phyloP scores from a whole-genome alignment of 2,797 vertebrate genomes.

The Vipera ursinii region DNA sequence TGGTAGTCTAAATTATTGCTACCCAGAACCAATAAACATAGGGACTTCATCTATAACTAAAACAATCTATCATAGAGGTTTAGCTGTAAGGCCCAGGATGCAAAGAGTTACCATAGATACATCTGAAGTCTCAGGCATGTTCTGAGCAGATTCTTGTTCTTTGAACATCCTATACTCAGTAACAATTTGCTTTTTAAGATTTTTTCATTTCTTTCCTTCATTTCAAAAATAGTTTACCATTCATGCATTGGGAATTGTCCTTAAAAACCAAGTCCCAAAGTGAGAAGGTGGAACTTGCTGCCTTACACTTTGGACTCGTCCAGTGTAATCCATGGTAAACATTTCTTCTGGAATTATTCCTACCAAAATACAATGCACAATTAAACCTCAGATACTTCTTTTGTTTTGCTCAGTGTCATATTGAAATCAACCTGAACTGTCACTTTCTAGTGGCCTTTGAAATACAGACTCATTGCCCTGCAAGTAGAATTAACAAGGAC shows the following conservation, averaged over 20 bases:
- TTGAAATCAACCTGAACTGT: conserved; percentile 72
- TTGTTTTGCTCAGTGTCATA: conserved; percentile 40
- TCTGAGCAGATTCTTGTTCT: not conserved
- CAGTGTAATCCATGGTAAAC: not conserved
- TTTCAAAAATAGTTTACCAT: not conserved
- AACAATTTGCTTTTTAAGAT: not conserved
- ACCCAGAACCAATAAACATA: not conserved
- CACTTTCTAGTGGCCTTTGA: conserved; percentile 95
- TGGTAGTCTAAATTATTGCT: not conserved
- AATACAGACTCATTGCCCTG: conserved; percentile 74
- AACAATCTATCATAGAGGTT: not conserved
- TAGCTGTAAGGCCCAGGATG: not conserved
- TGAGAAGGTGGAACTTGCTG: not conserved
- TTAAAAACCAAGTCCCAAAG: not conserved
- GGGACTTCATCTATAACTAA: not conserved
- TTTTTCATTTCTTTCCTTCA: not conserved
- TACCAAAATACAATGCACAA: conserved; percentile 19
- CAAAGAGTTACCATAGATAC: not conserved
- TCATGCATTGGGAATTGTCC: not conserved
- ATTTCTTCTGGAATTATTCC: not conserved
- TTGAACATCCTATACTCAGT: not conserved
- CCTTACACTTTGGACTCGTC: not conserved
- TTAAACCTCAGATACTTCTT: conserved; percentile 30
- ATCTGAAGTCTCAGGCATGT: not conserved
- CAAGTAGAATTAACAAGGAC: conserved; percentile 62